Conservation (phyloP, 2,113 vertebrate species). For the Coracopsis vasa region DNA sequence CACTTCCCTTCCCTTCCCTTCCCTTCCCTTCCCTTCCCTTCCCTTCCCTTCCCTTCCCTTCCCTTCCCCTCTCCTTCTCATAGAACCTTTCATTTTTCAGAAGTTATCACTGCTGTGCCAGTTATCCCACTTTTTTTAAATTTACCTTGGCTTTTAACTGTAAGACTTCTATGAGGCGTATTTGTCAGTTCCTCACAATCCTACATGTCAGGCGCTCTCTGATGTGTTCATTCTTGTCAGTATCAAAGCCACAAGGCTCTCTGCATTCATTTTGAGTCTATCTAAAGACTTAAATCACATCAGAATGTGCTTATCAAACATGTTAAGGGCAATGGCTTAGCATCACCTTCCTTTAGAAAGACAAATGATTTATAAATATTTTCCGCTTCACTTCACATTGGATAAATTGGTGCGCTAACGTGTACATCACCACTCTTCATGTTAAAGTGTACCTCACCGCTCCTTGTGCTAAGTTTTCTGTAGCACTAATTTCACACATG, state of each 20-base stretch:
- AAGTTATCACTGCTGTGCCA: not conserved
- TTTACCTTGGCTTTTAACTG: slow-evolving; percentile 14
- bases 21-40: accelerated
- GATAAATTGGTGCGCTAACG: not conserved
- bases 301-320: slow-evolving; percentile 23
- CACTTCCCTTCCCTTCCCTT: too few relatives aligned
- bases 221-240: slow-evolving; percentile 13
- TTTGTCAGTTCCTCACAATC: slow-evolving; percentile 37
- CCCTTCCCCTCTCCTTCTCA: not conserved
- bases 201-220: not conserved
- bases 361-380: slow-evolving; percentile 47
- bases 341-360: slow-evolving; percentile 20
- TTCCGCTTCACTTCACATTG: not conserved
- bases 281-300: slow-evolving; percentile 20
- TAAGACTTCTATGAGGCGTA: not conserved
- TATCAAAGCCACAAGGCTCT: slow-evolving; percentile 26
- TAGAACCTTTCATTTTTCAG: not conserved
- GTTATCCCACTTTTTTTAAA: not conserved
- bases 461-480: not conserved
- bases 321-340: slow-evolving; percentile 10
- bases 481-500: not conserved
- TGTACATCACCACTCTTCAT: not conserved
- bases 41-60: too few relatives aligned
- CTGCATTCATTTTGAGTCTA: slow-evolving; percentile 17
- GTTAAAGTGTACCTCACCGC: not conserved